Conservation (phyloP, 1,140 invertebrate genomes). For the Calliphora vicina region DNA sequence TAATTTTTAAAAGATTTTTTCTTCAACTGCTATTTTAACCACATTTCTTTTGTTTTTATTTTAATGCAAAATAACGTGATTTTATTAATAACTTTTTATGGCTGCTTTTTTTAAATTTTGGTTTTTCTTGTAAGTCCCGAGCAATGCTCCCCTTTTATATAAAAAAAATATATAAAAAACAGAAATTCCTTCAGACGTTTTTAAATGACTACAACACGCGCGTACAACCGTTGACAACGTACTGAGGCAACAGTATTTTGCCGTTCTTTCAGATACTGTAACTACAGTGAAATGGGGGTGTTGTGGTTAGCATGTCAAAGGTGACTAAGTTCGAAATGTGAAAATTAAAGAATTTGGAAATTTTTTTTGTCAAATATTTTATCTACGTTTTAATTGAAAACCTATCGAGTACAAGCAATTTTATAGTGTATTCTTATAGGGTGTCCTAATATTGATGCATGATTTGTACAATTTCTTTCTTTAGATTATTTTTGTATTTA, state of each 20-base stretch:
- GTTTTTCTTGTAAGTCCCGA: slow-evolving; percentile 10
- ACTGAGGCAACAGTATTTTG: slow-evolving; percentile 18
- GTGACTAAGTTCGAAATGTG: background rate
- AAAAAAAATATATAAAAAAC: slow-evolving; percentile 22
- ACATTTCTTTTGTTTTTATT: slow-evolving; percentile 3
- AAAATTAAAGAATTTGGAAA: background rate
- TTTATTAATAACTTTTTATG: background rate
- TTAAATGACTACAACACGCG: slow-evolving; percentile 19
- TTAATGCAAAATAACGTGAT: background rate
- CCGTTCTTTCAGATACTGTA: background rate
- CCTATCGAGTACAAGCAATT: too few relatives aligned
- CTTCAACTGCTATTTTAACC: background rate
- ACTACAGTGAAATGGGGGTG: background rate
- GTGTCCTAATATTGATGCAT: too few relatives aligned
- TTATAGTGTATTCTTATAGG: too few relatives aligned
- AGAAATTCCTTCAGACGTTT: slow-evolving; percentile 23
- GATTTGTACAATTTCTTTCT: too few relatives aligned
- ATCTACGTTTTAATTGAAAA: too few relatives aligned
- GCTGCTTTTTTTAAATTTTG: background rate
- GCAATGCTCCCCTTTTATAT: slow-evolving; percentile 27
- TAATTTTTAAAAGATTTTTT: background rate
- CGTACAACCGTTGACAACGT: slow-evolving; percentile 33
- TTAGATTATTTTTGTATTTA: too few relatives aligned
- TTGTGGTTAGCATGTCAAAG: background rate
- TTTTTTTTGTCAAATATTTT: too few relatives aligned